Conservation (phyloP, 2,888 invertebrate species). For the Oxycera nigricornis region DNA sequence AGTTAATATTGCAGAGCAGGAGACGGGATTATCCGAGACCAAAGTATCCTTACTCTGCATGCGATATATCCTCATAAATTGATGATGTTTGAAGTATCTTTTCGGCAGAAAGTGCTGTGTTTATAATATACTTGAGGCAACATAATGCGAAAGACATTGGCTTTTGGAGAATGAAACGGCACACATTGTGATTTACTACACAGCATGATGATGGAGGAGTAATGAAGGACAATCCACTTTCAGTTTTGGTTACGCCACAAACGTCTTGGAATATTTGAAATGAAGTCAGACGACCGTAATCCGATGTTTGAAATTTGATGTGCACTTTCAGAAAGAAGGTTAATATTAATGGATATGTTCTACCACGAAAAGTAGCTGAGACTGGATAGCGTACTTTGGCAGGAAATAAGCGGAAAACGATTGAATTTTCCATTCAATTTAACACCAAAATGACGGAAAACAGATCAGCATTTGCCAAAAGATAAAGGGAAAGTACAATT, state of each 20-base stretch:
- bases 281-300: too few species aligned
- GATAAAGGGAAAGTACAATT: too few species aligned
- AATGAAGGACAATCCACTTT: background rate
- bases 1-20: background rate
- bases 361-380: too few species aligned
- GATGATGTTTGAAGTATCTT: background rate
- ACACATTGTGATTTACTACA: background rate
- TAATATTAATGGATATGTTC: too few species aligned
- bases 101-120: background rate
- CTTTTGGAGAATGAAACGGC: background rate
- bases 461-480: too few species aligned
- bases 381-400: too few species aligned
- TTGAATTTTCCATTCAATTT: too few species aligned
- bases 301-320: too few species aligned
- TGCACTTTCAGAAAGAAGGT: too few species aligned
- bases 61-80: background rate
- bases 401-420: too few species aligned
- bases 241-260: background rate
- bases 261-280: background rate
- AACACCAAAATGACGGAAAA: too few species aligned
- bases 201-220: background rate
- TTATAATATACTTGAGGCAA: background rate
- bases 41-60: background rate
- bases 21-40: background rate
- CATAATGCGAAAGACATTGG: background rate